A percentile compares a stretch with the other conserved stretches of the same genome.
Evolutionary conservation across 2,113 vertebrate genomes (phyloP).

Genomic region (Callocephalon fimbriatum): DNA sequence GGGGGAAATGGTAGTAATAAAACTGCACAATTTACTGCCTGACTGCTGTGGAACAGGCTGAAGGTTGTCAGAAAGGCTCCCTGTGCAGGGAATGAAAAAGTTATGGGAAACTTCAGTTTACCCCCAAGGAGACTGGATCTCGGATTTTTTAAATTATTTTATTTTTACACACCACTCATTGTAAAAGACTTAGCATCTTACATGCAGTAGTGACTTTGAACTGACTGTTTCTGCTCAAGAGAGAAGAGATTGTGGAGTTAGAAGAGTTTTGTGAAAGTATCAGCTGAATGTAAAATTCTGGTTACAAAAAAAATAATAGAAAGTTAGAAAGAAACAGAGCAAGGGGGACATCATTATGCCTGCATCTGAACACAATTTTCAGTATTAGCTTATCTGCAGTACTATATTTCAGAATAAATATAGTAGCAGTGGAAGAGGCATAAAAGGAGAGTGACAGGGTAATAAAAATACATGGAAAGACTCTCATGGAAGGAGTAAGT

Average conservation of each 20-base stretch:
- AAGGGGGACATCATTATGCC: background rate
- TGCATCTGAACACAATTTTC: background rate
- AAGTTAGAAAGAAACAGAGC: background rate
- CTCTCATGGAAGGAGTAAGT: background rate
- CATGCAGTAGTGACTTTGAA: background rate
- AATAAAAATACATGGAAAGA: background rate
- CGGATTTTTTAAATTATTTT: background rate
- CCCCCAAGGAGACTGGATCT: background rate
- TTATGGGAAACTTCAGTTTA: background rate
- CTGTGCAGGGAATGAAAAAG: background rate
- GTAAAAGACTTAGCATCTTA: background rate
- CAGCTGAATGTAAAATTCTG: background rate
- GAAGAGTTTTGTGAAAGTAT: background rate
- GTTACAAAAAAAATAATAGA: background rate
- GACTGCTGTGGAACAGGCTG: background rate
- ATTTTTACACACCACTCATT: background rate
- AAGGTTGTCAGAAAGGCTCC: background rate
- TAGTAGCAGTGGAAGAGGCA: background rate
- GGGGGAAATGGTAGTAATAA: background rate
- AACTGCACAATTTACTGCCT: background rate
- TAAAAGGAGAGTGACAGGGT: background rate
- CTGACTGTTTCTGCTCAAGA: background rate
- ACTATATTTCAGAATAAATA: background rate
- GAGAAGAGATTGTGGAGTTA: background rate
- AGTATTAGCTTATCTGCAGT: background rate